phyloP scores from a whole-genome alignment of 92 coral and sea anemone genomes.

The Parazoanthus atlanticus region DNA sequence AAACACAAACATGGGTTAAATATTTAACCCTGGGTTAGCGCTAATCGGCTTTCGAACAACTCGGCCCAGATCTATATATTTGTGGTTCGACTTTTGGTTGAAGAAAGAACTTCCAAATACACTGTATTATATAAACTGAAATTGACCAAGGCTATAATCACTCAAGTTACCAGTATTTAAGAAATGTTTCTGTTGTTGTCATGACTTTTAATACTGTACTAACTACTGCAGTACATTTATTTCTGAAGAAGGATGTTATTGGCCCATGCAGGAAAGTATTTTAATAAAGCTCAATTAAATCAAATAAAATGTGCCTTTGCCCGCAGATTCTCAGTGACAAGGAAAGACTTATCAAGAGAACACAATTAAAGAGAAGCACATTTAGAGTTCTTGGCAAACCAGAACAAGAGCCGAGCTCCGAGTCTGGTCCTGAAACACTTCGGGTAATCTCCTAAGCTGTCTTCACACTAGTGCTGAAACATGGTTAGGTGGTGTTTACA shows the following conservation, averaged over 20 bases:
- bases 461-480: background rate
- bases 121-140: no score
- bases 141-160: no score
- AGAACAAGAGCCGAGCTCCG: conserved; percentile 31
- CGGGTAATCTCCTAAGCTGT: background rate
- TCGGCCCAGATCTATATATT: no score
- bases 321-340: conserved; percentile 85
- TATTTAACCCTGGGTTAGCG: no score
- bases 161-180: no score
- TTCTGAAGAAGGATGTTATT: background rate
- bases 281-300: background rate
- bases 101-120: no score
- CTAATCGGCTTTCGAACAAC: no score
- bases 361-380: conserved; percentile 83
- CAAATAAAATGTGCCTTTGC: background rate
- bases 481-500: no score
- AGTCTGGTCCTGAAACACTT: background rate
- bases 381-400: conserved; percentile 86
- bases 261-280: background rate
- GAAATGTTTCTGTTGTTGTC: no score
- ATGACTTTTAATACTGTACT: no score
- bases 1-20: no score
- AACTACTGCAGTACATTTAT: background rate
- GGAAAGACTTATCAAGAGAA: conserved; percentile 87
- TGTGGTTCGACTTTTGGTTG: no score